Evolutionary conservation across 2,113 vertebrate species (phyloP), one percentile per base, ranked within the genome.

Genomic region (Equus przewalskii): DNA sequence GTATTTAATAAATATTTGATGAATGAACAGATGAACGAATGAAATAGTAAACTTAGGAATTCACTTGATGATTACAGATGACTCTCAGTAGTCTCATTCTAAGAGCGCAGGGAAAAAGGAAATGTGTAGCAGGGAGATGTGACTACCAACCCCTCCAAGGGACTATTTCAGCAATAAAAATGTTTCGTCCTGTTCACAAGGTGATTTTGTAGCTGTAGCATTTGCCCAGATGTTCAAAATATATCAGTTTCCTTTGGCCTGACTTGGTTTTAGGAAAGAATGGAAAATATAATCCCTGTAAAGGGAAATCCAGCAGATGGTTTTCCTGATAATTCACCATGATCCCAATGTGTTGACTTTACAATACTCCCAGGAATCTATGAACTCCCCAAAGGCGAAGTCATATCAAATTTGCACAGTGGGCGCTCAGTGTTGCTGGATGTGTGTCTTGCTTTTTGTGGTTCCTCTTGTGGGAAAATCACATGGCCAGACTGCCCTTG

Each of bases 201-300:
- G 41, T 85, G 67, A 70, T 60, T 73, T 65, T 92, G 10, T 72
- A 67, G 21, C 36, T 33, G 73, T 92, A 62, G 6, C 64, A 69
- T 86, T 92, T 92, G 21, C 36, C 75, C 33, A 30, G 10, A 30
- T 80, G 10, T 90, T 81, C 36, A 78, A 9, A 96, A 58, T 83
- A 44, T 36, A n/a, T 93, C 22, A 64, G 21, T 51, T 91, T 94
- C 26, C 21, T 89, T 90, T 94, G 76, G 62, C 36, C 69, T 80
- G 30, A 92, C 89, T 60, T 84, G 22, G 36, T 76, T 95, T 94
- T 51, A 87, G 22, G 22, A 67, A 80, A 94, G 44, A 89, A 67
- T 84, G 30, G 30, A 80, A 83, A 94, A 96, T 64, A 54, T 49
- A 46, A 69, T 62, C 19, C 58, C 36, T 85, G 4, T 80, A 41